These are phyloP conservation scores for Episyrphus balteatus DNA, from an alignment of 1,140 invertebrate species.

Conservation along the genomic window DNA sequence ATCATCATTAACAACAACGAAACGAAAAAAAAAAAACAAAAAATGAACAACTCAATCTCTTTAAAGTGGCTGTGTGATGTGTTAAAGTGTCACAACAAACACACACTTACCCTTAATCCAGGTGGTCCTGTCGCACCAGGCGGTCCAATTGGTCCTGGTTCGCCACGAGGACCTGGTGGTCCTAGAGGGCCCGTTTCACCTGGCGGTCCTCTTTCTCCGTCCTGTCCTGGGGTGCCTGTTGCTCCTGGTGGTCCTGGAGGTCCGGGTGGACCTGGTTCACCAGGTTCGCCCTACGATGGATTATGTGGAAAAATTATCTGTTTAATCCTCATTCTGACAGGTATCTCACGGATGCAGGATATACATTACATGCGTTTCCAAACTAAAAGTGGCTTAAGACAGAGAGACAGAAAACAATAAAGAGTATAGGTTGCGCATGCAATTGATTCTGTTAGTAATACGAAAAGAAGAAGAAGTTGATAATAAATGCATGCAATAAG, in stretches of 20 bases:
- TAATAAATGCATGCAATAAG: too few relatives aligned
- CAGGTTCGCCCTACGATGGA: conserved; percentile 66
- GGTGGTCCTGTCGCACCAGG: conserved; percentile 57
- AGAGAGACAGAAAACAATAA: too few relatives aligned
- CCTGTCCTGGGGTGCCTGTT: conserved; percentile 66
- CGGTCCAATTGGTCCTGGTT: conserved; percentile 53
- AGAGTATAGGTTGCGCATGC: background rate
- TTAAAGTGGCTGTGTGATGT: background rate
- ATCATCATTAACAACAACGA: background rate
- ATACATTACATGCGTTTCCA: background rate
- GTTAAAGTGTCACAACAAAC: background rate
- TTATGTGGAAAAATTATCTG: too few relatives aligned
- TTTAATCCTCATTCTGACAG: background rate
- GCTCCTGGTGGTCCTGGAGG: conserved; percentile 66
- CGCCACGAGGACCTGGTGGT: conserved; percentile 51
- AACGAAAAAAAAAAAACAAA: background rate
- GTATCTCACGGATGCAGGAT: background rate
- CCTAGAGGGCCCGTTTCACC: conserved; percentile 42
- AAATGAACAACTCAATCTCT: background rate
- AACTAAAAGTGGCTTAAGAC: background rate
- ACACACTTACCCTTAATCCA: conserved; percentile 56
- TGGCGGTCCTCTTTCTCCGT: conserved; percentile 61
- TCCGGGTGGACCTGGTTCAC: conserved; percentile 79
- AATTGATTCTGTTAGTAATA: too few relatives aligned
- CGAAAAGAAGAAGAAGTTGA: too few relatives aligned